Conservation (phyloP, 2,888 invertebrate genomes). For the Capitulum mitella region DNA sequence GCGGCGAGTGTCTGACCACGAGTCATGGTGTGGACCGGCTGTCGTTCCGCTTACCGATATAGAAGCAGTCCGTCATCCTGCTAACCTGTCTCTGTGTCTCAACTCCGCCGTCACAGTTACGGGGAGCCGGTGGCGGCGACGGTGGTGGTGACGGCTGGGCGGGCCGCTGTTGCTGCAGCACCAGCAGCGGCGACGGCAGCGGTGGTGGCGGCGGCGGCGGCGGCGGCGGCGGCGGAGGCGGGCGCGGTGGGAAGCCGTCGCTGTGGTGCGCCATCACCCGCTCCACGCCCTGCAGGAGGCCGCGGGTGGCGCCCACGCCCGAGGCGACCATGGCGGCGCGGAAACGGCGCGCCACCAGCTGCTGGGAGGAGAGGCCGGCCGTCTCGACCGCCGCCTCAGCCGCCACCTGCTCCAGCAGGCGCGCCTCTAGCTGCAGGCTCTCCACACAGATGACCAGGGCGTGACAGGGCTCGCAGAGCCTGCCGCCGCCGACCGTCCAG, state of each 20-base stretch:
- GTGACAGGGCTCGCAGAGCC: neutral
- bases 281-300: neutral
- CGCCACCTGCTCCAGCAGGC: neutral
- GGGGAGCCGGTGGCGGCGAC: neutral
- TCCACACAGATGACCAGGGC: neutral
- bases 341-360: neutral
- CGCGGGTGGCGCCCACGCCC: neutral
- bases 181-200: neutral
- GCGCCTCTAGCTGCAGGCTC: constrained; percentile 17
- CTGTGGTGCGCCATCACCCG: neutral
- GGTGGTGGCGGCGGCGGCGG: neutral
- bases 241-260: neutral
- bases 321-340: neutral
- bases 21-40: no score
- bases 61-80: no score
- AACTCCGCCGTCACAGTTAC: no score
- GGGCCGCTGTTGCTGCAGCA: neutral
- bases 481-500: neutral
- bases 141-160: neutral
- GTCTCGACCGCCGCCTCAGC: neutral
- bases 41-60: no score
- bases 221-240: neutral
- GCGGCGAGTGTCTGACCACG: no score
- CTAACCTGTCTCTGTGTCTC: no score
- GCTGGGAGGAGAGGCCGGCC: neutral